phyloP scores from a whole-genome alignment of 23 tunicate genomes.

The Clavelina lepadiformis region DNA sequence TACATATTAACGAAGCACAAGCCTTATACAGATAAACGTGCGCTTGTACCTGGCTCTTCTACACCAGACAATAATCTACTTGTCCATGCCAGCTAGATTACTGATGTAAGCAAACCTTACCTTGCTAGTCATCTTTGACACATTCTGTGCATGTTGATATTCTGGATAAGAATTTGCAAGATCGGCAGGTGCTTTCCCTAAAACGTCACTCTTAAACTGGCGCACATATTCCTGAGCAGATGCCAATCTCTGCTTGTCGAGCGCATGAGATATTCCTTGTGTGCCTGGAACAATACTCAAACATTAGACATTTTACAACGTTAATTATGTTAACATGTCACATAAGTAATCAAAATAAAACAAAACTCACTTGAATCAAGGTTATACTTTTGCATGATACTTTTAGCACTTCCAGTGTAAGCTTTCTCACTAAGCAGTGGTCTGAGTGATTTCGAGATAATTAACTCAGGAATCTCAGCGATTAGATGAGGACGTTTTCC shows the following conservation, averaged over 20 bases:
- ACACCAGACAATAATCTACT: too few relatives aligned
- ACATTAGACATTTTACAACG: background rate
- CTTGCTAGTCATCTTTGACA: constrained; percentile 69
- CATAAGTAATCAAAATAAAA: background rate
- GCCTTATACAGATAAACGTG: too few relatives aligned
- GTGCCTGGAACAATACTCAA: constrained; percentile 57
- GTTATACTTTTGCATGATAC: constrained; percentile 75
- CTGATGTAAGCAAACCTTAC: constrained; percentile 23
- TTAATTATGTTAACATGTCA: background rate
- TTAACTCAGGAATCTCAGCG: constrained; percentile 60
- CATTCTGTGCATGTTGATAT: constrained; percentile 66
- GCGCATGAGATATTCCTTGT: constrained; percentile 78
- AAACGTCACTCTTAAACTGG: constrained; percentile 47
- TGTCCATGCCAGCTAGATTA: background rate
- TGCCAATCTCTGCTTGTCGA: constrained; percentile 37
- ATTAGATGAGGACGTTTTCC: constrained; percentile 36
- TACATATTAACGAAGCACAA: too few relatives aligned
- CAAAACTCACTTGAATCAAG: constrained; percentile 38
- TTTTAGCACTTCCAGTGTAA: constrained; percentile 46
- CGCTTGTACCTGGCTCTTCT: too few relatives aligned
- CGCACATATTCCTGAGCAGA: constrained; percentile 33
- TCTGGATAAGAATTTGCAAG: constrained; percentile 88
- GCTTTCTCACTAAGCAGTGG: constrained; percentile 56
- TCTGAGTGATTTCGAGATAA: constrained; percentile 43
- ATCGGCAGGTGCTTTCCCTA: constrained; percentile 71